phyloP scores from a whole-genome alignment of 2,113 vertebrate genomes.

The Grus americana region DNA sequence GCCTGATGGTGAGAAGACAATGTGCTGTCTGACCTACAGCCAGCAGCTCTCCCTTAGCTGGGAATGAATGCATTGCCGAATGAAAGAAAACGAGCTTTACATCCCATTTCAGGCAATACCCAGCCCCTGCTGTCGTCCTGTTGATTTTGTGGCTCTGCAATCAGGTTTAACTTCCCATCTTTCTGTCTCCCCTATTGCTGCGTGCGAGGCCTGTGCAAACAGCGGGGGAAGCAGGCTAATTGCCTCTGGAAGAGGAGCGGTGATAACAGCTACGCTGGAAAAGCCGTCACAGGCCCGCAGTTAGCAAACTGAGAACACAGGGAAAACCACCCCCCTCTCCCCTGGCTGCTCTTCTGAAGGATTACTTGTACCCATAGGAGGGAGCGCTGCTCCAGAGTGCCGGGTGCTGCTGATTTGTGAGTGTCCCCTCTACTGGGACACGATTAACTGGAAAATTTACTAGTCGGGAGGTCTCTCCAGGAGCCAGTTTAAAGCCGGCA shows the following conservation, averaged over 20 bases:
- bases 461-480: neutral
- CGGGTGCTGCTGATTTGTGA: neutral
- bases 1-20: neutral
- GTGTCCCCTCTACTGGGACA: neutral
- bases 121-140: constrained; percentile 7
- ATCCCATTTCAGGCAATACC: constrained; percentile 7
- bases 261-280: neutral
- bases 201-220: neutral
- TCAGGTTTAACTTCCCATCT: constrained; percentile 10
- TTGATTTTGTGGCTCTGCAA: constrained; percentile 32
- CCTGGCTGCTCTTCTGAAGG: neutral
- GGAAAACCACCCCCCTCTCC: neutral
- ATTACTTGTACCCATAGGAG: neutral
- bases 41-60: neutral
- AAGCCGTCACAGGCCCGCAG: neutral
- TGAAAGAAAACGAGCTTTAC: neutral
- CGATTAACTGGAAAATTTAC: constrained; percentile 24
- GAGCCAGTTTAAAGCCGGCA: neutral
- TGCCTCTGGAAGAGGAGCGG: neutral
- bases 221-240: constrained; percentile 9
- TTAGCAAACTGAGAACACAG: neutral
- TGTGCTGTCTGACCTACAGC: neutral
- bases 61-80: fast-evolving
- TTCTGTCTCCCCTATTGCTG: neutral
- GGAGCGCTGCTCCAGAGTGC: fast-evolving